Conservation (phyloP, 2,113 vertebrate species). For the Anthoscopus minutus region DNA sequence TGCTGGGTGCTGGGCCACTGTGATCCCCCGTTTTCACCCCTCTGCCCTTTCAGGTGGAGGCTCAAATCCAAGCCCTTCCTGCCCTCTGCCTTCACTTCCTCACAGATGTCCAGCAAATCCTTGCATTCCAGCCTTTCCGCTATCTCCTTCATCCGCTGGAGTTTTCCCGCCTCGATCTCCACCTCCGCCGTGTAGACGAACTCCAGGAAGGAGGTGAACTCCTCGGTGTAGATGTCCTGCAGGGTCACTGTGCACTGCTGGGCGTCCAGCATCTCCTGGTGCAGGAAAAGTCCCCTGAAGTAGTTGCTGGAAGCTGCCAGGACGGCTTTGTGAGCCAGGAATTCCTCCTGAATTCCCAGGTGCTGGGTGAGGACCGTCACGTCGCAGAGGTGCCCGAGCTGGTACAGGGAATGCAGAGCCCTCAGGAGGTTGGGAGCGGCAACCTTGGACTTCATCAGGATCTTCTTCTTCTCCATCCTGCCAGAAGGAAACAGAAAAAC, state of each 20-base stretch:
- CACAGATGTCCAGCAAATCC: constrained; percentile 65
- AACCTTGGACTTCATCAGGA: constrained; percentile 59
- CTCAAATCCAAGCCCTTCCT: constrained; percentile 32
- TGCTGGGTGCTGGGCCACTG: not conserved
- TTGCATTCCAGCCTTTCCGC: constrained; percentile 60
- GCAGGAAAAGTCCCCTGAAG: constrained; percentile 65
- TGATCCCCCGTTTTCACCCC: not conserved
- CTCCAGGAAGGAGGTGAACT: constrained; percentile 68
- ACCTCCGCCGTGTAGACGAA: constrained; percentile 66
- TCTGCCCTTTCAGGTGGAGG: constrained; percentile 6
- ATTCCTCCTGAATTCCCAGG: constrained; percentile 50
- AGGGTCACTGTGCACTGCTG: constrained; percentile 46
- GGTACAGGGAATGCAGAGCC: constrained; percentile 54
- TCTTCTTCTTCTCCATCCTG: constrained; percentile 67
- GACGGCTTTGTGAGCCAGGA: constrained; percentile 64
- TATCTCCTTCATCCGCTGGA: constrained; percentile 56
- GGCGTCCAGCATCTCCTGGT: constrained; percentile 27
- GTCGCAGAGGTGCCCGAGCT: constrained; percentile 47
- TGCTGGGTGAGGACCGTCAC: constrained; percentile 53
- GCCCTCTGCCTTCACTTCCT: constrained; percentile 31
- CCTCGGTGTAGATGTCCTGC: constrained; percentile 52
- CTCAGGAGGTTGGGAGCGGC: constrained; percentile 63
- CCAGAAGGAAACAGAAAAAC: not conserved
- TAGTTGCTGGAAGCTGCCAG: constrained; percentile 71
- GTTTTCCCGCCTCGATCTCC: constrained; percentile 54